These are phyloP conservation scores for Eubasilissa splendida DNA, from an alignment of 2,888 invertebrate genomes.

Conservation along the genomic window DNA sequence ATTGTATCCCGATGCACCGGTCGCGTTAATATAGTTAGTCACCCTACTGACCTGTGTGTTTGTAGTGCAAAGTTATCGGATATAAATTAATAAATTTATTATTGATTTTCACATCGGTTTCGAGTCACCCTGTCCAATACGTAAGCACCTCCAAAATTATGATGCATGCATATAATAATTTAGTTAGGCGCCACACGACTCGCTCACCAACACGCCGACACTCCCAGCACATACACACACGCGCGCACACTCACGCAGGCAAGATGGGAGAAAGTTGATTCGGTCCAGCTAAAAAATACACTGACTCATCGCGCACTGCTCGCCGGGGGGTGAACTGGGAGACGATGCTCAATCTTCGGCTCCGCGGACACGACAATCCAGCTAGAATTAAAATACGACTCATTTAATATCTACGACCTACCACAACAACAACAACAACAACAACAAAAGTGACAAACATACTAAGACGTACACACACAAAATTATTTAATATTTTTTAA, in stretches of 20 bases:
- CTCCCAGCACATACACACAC: not conserved
- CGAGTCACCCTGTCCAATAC: conserved; percentile 4
- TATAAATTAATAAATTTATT: too few relatives aligned
- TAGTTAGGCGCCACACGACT: conserved; percentile 3
- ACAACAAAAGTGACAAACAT: too few relatives aligned
- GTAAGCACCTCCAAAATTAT: not conserved
- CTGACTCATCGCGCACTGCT: conserved; percentile 6
- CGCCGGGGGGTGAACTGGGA: not conserved
- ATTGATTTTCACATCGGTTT: not conserved
- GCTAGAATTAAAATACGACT: too few relatives aligned
- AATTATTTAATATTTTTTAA: too few relatives aligned
- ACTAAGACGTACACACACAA: too few relatives aligned
- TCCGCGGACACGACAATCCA: not conserved
- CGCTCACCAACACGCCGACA: not conserved
- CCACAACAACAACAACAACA: too few relatives aligned
- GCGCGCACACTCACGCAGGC: not conserved
- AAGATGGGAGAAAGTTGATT: conserved; percentile 16
- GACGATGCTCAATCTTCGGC: not conserved
- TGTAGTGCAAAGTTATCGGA: too few relatives aligned
- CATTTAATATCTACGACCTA: too few relatives aligned
- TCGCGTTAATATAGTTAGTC: too few relatives aligned
- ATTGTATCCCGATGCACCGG: too few relatives aligned
- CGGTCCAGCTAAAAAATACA: not conserved
- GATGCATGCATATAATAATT: conserved; percentile 13
- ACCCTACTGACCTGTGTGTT: too few relatives aligned